Evolutionary conservation across 1,140 invertebrate species (phyloP).

Genomic region (Phthorimaea operculella): DNA sequence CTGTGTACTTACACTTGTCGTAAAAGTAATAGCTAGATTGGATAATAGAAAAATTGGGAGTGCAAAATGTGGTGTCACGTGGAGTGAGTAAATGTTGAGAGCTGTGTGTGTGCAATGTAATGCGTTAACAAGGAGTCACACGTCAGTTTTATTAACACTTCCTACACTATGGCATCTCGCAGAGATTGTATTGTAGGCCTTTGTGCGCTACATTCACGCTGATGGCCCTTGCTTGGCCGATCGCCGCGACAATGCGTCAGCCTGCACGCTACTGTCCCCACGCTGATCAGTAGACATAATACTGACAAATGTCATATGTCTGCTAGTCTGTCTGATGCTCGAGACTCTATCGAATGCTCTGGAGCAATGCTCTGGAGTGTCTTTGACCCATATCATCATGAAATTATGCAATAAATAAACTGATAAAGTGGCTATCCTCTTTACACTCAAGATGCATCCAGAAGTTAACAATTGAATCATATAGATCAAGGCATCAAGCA

Average conservation of each 20-base stretch:
- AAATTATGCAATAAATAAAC: too few relatives aligned
- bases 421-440: too few relatives aligned
- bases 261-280: neutral
- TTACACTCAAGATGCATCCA: too few relatives aligned
- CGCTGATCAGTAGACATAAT: too few relatives aligned
- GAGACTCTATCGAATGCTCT: too few relatives aligned
- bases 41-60: slow-evolving; percentile 19
- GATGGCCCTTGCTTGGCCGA: neutral
- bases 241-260: neutral
- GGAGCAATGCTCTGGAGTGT: too few relatives aligned
- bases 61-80: slow-evolving; percentile 9
- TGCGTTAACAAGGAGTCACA: slow-evolving; percentile 38
- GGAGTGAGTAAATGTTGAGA: slow-evolving; percentile 28
- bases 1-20: neutral
- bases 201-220: slow-evolving; percentile 14
- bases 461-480: too few relatives aligned
- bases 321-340: too few relatives aligned
- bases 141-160: slow-evolving; percentile 45
- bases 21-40: slow-evolving; percentile 12
- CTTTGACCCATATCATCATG: too few relatives aligned
- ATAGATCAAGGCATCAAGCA: too few relatives aligned
- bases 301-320: too few relatives aligned
- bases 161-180: slow-evolving; percentile 38
- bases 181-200: slow-evolving; percentile 39
- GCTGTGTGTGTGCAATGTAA: slow-evolving; percentile 25